Evolutionary conservation across 2,888 invertebrate genomes (phyloP), one percentile per base, ranked within the genome.

Genomic region (Helleia helle): DNA sequence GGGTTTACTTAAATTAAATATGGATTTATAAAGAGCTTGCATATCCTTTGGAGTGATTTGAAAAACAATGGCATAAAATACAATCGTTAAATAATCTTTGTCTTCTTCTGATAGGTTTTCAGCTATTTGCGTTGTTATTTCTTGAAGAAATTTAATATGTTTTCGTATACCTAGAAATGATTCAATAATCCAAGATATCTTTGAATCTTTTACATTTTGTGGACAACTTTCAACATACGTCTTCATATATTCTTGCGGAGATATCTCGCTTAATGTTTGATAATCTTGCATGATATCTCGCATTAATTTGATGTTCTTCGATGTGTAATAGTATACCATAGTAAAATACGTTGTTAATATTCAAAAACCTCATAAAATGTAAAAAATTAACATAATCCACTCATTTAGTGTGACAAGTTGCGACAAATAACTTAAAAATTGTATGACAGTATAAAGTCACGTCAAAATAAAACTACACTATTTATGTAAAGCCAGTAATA

Each of bases 271-370:
- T 1, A 58, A 43, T 25, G 54, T 51, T 26, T 49, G 57, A 46
- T 69, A 81, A 43, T 80, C 75, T 24, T 58, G 55, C 27, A 77
- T 44, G 42, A 84, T 67, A 49, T 71, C 73, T 49, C 67, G 62
- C 26, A 84, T 47, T 52, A 68, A 58, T 67, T 66, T 83, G 9
- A 81, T 65, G 51, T 83, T 83, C 46, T 53, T 59, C 26, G 80
- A 81, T 47, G 77, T 83, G 48, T 69, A 55, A 52, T 69, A 81
- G 60, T 69, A 83, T 62, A 79, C 81, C 83, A 84, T 84, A 11
- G 38, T 50, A 2, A 31, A 3, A 34, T 22, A 12, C 22, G 12
- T 3, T 34, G 1, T n/a, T 11, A 12, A 11, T 18, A 11, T 12
- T 22, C 11, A 7, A 18, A 9, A 22, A 34, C 18, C 31, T 17